These are phyloP conservation scores for Cantharis lateralis DNA, from an alignment of 2,888 invertebrate genomes.

Conservation along the genomic window DNA sequence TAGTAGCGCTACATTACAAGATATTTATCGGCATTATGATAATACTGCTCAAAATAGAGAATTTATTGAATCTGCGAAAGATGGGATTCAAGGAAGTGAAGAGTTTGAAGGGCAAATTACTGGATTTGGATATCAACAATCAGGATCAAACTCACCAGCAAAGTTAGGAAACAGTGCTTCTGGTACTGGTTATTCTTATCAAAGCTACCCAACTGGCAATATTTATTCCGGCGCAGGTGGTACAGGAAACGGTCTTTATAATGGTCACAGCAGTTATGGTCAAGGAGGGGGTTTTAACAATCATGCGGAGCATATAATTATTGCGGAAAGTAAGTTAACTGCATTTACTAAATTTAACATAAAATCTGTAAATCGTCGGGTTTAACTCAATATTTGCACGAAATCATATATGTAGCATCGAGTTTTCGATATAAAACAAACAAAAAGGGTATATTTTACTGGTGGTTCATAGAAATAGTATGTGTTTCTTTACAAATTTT, in stretches of 20 bases:
- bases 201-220: slow-evolving; percentile 26
- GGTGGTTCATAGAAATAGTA: no score
- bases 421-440: no score
- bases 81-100: slow-evolving; percentile 54
- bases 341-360: no score
- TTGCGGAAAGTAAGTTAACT: not conserved
- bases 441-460: no score
- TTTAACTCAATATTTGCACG: no score
- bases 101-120: slow-evolving; percentile 67
- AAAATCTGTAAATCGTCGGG: no score
- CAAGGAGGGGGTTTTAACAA: slow-evolving; percentile 1
- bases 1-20: slow-evolving; percentile 73
- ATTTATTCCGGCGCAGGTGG: slow-evolving; percentile 12
- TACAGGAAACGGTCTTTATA: not conserved
- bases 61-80: slow-evolving; percentile 37
- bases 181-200: slow-evolving; percentile 31
- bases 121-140: slow-evolving; percentile 56
- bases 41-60: slow-evolving; percentile 35
- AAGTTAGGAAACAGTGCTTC: slow-evolving; percentile 41
- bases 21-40: slow-evolving; percentile 69
- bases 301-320: not conserved
- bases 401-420: no score
- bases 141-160: slow-evolving; percentile 21
- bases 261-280: slow-evolving; percentile 6
- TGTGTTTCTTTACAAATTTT: no score